phyloP scores from a whole-genome alignment of 2,888 invertebrate species.

The Dolichomitus sp. region DNA sequence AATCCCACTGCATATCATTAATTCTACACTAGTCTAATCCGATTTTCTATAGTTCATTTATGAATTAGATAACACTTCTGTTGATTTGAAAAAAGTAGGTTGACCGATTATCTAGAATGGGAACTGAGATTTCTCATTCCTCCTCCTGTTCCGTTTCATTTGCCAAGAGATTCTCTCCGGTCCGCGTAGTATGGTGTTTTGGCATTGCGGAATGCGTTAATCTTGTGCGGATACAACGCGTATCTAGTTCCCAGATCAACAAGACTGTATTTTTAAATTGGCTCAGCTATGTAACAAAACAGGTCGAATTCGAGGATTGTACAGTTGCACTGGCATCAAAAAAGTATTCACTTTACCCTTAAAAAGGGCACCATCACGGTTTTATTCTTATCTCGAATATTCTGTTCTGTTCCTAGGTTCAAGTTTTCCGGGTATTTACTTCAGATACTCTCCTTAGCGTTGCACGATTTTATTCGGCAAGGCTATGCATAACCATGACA shows the following conservation, averaged over 20 bases:
- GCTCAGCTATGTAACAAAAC: no score
- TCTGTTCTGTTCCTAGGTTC: background rate
- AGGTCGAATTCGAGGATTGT: background rate
- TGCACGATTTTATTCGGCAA: background rate
- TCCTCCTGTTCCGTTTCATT: slow-evolving; percentile 1
- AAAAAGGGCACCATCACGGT: background rate
- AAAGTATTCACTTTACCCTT: background rate
- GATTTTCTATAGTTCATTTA: slow-evolving; percentile 2
- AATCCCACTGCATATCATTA: background rate
- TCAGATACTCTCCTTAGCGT: background rate
- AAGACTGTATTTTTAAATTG: background rate
- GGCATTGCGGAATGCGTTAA: slow-evolving; percentile 47
- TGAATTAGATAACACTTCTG: background rate
- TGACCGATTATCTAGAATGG: slow-evolving; percentile 29
- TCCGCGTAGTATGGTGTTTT: background rate
- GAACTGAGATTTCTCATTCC: background rate
- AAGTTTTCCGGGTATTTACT: no score
- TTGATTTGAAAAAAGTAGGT: background rate
- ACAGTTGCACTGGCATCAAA: background rate
- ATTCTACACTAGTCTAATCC: background rate
- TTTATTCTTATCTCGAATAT: background rate
- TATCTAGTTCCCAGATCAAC: background rate
- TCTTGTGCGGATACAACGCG: slow-evolving; percentile 4
- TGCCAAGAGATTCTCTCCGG: slow-evolving; percentile 20
- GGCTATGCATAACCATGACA: slow-evolving; percentile 1